These are phyloP conservation scores for Epicauta chinensis DNA, from an alignment of 1,140 invertebrate genomes.

Conservation along the genomic window DNA sequence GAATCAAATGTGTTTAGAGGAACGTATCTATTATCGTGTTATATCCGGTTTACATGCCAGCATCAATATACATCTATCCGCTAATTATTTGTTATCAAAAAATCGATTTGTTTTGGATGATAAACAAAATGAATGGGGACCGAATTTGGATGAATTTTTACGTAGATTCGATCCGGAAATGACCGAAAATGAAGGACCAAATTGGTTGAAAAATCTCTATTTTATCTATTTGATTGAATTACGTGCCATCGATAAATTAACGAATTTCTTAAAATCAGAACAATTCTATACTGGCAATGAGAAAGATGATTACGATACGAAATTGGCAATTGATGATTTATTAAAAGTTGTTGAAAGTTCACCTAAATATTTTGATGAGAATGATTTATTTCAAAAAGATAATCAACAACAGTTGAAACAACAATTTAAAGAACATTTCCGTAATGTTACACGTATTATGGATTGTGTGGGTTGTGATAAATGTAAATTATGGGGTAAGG, in stretches of 20 bases:
- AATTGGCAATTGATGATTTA: slow-evolving; percentile 75
- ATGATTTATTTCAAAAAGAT: slow-evolving; percentile 80
- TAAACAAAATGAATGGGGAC: slow-evolving; percentile 70
- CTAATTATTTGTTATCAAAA: slow-evolving; percentile 76
- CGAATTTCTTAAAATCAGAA: slow-evolving; percentile 80
- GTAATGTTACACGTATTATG: slow-evolving; percentile 97
- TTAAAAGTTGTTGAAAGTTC: slow-evolving; percentile 58
- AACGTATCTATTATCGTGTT: slow-evolving; percentile 90
- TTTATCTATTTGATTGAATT: slow-evolving; percentile 92
- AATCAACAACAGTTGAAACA: slow-evolving; percentile 72
- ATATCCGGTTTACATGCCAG: slow-evolving; percentile 96
- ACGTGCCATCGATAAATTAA: slow-evolving; percentile 86
- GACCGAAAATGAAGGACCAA: slow-evolving; percentile 80
- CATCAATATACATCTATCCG: slow-evolving; percentile 93
- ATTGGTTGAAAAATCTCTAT: slow-evolving; percentile 93
- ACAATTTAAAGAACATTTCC: slow-evolving; percentile 92
- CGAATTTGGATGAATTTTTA: slow-evolving; percentile 83
- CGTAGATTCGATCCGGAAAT: slow-evolving; percentile 78
- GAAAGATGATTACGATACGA: slow-evolving; percentile 79
- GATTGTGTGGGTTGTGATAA: slow-evolving; percentile 99
- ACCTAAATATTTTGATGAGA: slow-evolving; percentile 93
- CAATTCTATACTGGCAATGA: slow-evolving; percentile 89
- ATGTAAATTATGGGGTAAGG: slow-evolving; percentile 96
- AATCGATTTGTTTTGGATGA: slow-evolving; percentile 13
- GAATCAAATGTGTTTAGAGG: slow-evolving; percentile 82